Percentiles rank a stretch among this genome's conserved stretches.
These are phyloP conservation scores for Samia ricini DNA, from an alignment of 1,140 invertebrate species.

Conservation along the genomic window DNA sequence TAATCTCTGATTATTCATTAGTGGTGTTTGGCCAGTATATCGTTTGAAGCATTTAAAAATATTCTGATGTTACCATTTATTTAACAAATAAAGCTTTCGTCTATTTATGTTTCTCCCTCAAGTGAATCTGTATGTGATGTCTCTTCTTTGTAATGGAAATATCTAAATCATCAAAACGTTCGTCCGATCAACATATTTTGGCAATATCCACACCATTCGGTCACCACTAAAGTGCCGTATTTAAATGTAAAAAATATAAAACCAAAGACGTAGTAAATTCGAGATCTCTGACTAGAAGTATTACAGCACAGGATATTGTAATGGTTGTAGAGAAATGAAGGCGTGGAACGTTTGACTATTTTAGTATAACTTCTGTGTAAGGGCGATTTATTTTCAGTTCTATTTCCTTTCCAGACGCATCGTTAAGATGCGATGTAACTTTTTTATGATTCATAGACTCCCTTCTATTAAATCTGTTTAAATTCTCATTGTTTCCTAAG, in stretches of 20 bases:
- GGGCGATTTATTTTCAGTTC: conserved; percentile 73
- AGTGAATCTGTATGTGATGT: too few species aligned
- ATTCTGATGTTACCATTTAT: too few species aligned
- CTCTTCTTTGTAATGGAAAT: too few species aligned
- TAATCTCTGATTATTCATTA: too few species aligned
- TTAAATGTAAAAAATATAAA: not conserved
- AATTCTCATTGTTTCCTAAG: not conserved
- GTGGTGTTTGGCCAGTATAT: too few species aligned
- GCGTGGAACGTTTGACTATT: conserved; percentile 60
- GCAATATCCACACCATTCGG: not conserved
- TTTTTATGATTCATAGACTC: conserved; percentile 1
- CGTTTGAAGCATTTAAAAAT: too few species aligned
- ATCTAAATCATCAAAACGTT: too few species aligned
- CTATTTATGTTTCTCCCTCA: too few species aligned
- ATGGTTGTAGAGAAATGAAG: conserved; percentile 68
- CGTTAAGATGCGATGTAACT: conserved; percentile 31
- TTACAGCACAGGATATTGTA: conserved; percentile 70
- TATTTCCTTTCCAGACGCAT: conserved; percentile 62
- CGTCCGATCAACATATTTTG: not conserved
- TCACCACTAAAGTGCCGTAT: not conserved
- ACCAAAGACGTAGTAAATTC: conserved; percentile 7
- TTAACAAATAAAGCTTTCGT: too few species aligned
- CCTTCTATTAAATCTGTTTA: not conserved
- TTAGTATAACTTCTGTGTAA: conserved; percentile 63
- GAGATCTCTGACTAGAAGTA: conserved; percentile 33